Conservation (phyloP, 1,140 invertebrate species). For the Leptestheria dahalacensis region DNA sequence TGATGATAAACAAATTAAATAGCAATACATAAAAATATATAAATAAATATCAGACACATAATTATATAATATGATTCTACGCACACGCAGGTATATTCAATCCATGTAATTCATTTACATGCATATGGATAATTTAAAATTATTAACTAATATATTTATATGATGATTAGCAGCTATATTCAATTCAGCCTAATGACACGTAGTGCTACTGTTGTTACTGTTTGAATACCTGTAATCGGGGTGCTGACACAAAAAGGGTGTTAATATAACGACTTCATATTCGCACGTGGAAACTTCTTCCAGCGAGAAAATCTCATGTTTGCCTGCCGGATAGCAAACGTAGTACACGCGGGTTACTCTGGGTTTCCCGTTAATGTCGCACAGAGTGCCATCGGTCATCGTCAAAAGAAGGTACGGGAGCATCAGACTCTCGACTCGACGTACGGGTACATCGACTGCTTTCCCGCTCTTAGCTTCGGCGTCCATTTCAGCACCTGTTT, state of each 20-base stretch:
- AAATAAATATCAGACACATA: no score
- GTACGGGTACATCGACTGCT: slow-evolving; percentile 34
- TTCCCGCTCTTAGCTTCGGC: slow-evolving; percentile 30
- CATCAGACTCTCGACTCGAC: slow-evolving; percentile 69
- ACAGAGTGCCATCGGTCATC: slow-evolving; percentile 55
- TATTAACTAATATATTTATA: neutral
- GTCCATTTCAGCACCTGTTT: slow-evolving; percentile 20
- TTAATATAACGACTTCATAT: slow-evolving; percentile 79
- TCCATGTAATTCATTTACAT: no score
- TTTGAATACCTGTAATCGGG: slow-evolving; percentile 58
- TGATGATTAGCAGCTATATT: slow-evolving; percentile 4
- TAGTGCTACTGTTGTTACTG: neutral
- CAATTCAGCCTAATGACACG: neutral
- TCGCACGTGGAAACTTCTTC: slow-evolving; percentile 88
- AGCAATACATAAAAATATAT: no score
- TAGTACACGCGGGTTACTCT: slow-evolving; percentile 63
- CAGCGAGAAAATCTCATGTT: slow-evolving; percentile 80
- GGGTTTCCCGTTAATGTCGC: slow-evolving; percentile 73
- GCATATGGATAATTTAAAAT: no score
- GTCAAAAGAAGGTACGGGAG: slow-evolving; percentile 38
- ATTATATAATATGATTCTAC: no score
- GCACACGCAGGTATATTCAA: no score
- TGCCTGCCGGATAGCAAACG: slow-evolving; percentile 68
- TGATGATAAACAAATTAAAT: no score
- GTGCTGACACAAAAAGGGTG: slow-evolving; percentile 69